These are phyloP conservation scores for Amphiprion ocellaris DNA, from an alignment of 2,113 vertebrate species.

Conservation along the genomic window DNA sequence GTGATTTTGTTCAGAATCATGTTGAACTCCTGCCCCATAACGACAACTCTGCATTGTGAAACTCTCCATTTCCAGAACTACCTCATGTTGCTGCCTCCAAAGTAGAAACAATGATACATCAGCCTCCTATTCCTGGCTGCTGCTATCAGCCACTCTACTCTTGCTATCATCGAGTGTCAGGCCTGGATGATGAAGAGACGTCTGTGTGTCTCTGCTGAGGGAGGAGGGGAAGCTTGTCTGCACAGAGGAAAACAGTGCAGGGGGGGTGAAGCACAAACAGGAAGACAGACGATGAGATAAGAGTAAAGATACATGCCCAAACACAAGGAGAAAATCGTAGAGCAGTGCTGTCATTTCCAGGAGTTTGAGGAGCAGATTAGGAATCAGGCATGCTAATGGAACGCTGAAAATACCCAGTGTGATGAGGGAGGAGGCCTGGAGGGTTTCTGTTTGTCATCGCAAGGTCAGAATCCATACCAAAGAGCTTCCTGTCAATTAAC, in stretches of 20 bases:
- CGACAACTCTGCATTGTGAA: neutral
- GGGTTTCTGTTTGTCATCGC: conserved; percentile 66
- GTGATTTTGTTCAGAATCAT: neutral
- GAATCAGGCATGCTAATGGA: conserved; percentile 51
- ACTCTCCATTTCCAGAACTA: neutral
- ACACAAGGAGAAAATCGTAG: conserved; percentile 3
- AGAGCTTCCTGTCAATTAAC: conserved; percentile 68
- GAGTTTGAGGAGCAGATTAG: conserved; percentile 38
- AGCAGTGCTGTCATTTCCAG: conserved; percentile 3
- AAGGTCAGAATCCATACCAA: conserved; percentile 37
- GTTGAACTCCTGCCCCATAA: neutral
- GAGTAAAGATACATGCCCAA: neutral
- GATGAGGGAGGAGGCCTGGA: conserved; percentile 31
- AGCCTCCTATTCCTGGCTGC: conserved; percentile 57
- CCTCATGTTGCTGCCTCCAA: neutral
- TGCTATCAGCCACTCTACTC: conserved; percentile 48
- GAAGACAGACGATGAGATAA: neutral
- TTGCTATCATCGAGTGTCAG: conserved; percentile 45
- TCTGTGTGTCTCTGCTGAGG: neutral
- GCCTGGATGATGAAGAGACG: conserved; percentile 31
- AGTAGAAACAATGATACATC: conserved; percentile 14
- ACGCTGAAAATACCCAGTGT: conserved; percentile 52
- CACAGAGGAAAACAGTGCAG: conserved; percentile 2
- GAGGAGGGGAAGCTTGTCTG: neutral
- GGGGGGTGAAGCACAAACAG: conserved; percentile 4